Evolutionary conservation across 2,113 vertebrate genomes (phyloP), one percentile per base, ranked within the genome.

Genomic region (Actinemys pallida): DNA sequence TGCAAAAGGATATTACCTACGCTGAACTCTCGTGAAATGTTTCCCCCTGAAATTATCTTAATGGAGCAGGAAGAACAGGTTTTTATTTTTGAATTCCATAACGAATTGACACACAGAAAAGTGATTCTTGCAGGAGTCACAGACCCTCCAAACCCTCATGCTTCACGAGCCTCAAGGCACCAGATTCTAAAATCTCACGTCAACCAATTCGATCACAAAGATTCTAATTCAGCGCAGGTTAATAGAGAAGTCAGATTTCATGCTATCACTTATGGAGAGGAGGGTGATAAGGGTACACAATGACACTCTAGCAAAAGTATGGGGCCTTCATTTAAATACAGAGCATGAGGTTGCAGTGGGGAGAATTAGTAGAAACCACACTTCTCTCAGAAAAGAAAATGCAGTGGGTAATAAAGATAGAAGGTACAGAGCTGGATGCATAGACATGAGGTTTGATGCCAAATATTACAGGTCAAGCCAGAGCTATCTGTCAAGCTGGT

Each of bases 181-280:
- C 56, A 88, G 87, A 88, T 90, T 88, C 0, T 10, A 45, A 75
- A 83, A 87, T 57, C n/a, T 59, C 53, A 69, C 57, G 45, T 56
- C 0, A 5, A 81, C 92, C 91, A 88, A 88, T 94, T 95, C 53
- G 94, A 94, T 95, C 65, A 54, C 78, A 90, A 92, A 88, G 88
- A 96, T 95, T 94, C 91, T 95, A 92, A 97, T 96, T 94, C 91
- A 90, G 89, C 92, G 49, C 86, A 91, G 92, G 96, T 97, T 97
- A 97, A 96, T 97, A 97, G 95, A 96, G 95, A 95, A 97, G 97
- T 96, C 95, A 95, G 95, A 94, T 97, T 97, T 95, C 52, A 90
- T 84, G 86, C 94, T 95, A 94, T 96, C 91, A 78, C 76, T 95
- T 90, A 89, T 95, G 94, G 92, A 95, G 93, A 96, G 92, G 89